Percentiles rank a stretch among this genome's conserved stretches.
These are phyloP conservation scores for Strigamia crassipes DNA, from an alignment of 2,888 invertebrate genomes.

Conservation along the genomic window DNA sequence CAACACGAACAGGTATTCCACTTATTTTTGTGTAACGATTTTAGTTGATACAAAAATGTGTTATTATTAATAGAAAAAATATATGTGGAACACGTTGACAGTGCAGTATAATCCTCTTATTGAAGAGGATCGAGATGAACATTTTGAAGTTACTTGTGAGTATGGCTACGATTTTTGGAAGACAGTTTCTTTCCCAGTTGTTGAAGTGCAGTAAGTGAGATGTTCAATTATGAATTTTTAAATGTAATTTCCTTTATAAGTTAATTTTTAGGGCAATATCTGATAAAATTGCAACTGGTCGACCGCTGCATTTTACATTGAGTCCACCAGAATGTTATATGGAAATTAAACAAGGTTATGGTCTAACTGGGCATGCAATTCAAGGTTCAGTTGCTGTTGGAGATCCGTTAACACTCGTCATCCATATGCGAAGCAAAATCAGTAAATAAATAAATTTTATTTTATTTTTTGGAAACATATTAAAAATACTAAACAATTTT, in stretches of 20 bases:
- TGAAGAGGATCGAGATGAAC: conserved; percentile 92
- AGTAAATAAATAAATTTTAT: conserved; percentile 65
- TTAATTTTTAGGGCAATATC: conserved; percentile 48
- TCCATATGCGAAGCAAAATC: conserved; percentile 93
- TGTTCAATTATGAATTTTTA: not conserved
- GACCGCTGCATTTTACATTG: conserved; percentile 88
- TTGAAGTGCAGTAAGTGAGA: conserved; percentile 86
- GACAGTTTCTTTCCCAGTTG: conserved; percentile 90
- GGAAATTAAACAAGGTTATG: conserved; percentile 92
- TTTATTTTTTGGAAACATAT: not conserved
- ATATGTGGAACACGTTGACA: conserved; percentile 96
- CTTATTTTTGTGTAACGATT: too few relatives aligned
- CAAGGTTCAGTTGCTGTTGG: conserved; percentile 89
- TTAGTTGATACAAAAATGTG: too few relatives aligned
- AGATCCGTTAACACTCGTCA: conserved; percentile 86
- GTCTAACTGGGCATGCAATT: conserved; percentile 80
- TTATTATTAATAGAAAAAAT: conserved; percentile 72
- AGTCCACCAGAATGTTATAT: conserved; percentile 94
- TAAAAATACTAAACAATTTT: conserved; percentile 2
- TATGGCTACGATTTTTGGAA: conserved; percentile 97
- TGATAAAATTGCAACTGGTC: conserved; percentile 86
- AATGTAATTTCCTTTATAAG: not conserved
- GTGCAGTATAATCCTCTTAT: conserved; percentile 92
- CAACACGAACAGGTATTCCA: not conserved
- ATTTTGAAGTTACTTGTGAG: conserved; percentile 94